phyloP scores from a whole-genome alignment of 2,888 invertebrate species.

The Microctonus aethiopoides region DNA sequence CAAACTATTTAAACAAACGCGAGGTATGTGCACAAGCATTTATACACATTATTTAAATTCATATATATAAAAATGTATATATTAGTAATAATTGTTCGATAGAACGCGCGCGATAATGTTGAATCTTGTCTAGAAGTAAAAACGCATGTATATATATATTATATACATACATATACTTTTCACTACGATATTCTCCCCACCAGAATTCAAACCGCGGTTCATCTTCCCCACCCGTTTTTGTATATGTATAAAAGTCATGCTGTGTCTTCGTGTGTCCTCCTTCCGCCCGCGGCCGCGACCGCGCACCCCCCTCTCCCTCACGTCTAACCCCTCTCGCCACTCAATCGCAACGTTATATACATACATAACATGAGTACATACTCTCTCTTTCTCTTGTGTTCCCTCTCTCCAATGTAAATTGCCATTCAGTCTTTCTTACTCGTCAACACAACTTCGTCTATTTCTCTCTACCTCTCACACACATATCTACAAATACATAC shows the following conservation, averaged over 20 bases:
- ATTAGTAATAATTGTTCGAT: not conserved
- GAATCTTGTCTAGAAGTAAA: constrained; percentile 29
- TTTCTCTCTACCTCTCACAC: constrained; percentile 24
- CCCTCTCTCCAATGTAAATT: constrained; percentile 26
- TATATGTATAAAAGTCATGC: constrained; percentile 22
- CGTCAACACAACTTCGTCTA: constrained; percentile 25
- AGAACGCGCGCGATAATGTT: constrained; percentile 1
- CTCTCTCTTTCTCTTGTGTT: constrained; percentile 39
- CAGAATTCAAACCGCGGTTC: constrained; percentile 28
- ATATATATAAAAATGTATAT: not conserved
- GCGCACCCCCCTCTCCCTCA: constrained; percentile 30
- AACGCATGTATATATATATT: constrained; percentile 33
- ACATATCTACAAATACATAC: no score
- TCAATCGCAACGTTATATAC: constrained; percentile 29
- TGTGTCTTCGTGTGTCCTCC: constrained; percentile 31
- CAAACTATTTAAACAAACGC: no score
- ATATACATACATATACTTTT: no score
- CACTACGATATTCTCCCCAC: constrained; percentile 29
- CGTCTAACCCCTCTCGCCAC: constrained; percentile 33
- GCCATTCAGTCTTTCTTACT: constrained; percentile 29
- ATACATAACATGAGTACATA: not conserved
- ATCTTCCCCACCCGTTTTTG: constrained; percentile 33
- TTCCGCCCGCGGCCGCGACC: constrained; percentile 14
- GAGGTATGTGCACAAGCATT: no score
- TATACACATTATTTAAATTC: constrained; percentile 6